Evolutionary conservation across 2,797 vertebrate genomes (phyloP).

Genomic region (Chelmon rostratus): DNA sequence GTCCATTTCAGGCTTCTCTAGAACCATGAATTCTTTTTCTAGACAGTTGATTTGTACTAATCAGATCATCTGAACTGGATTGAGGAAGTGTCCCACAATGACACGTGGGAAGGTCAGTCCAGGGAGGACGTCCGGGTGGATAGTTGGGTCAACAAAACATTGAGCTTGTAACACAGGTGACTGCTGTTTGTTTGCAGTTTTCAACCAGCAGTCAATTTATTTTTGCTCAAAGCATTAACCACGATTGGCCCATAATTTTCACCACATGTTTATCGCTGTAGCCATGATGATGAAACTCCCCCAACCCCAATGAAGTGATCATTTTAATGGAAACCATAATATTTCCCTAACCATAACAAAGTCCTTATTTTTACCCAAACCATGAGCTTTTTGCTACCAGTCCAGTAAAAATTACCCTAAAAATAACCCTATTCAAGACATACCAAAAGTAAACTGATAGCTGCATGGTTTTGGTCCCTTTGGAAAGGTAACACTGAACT

Average conservation of each 20-base stretch:
- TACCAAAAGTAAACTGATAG: too few species aligned
- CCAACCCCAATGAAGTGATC: background rate
- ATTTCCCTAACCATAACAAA: background rate
- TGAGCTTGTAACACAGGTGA: background rate
- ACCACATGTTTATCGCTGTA: background rate
- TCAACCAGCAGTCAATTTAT: background rate
- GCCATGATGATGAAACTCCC: background rate
- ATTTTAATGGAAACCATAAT: background rate
- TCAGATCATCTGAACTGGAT: background rate
- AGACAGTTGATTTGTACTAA: background rate
- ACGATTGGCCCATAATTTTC: background rate
- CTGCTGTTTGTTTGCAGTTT: background rate
- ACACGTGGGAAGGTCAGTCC: background rate
- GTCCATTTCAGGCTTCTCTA: background rate
- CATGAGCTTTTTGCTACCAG: background rate
- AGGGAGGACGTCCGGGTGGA: background rate
- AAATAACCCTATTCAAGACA: too few species aligned
- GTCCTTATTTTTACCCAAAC: background rate
- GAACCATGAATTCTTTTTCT: background rate
- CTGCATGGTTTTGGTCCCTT: too few species aligned
- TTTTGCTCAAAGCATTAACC: background rate
- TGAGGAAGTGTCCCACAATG: background rate
- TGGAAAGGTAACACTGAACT: too few species aligned
- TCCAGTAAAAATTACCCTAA: too few species aligned
- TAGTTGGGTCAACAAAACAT: background rate